phyloP scores from a whole-genome alignment of 2,113 vertebrate species.

The Cyprinus carpio region DNA sequence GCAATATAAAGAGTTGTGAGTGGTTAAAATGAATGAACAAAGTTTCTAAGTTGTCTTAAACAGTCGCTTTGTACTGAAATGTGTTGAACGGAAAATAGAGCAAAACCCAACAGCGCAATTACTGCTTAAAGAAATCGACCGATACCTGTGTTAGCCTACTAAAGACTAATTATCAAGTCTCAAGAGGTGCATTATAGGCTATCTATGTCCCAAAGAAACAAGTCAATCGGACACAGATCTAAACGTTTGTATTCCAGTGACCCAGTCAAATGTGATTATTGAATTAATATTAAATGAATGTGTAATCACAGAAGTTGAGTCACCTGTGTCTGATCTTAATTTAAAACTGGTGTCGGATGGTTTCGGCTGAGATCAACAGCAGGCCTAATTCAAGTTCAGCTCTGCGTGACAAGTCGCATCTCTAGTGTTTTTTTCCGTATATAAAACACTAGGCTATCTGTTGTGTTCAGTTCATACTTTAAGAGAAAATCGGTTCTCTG shows the following conservation, averaged over 20 bases:
- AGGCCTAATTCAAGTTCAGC: slow-evolving; percentile 3
- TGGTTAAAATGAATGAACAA: too few species aligned
- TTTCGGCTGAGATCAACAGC: slow-evolving; percentile 1
- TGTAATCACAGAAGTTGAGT: neutral
- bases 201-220: too few species aligned
- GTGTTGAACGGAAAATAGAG: too few species aligned
- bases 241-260: neutral
- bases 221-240: neutral
- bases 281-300: neutral
- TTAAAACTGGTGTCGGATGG: slow-evolving; percentile 46
- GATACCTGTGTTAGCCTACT: too few species aligned
- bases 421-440: neutral
- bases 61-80: too few species aligned
- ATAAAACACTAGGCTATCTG: neutral
- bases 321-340: slow-evolving; percentile 39
- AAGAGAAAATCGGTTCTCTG: neutral
- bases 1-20: too few species aligned
- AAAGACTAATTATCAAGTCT: too few species aligned
- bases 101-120: too few species aligned
- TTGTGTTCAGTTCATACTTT: neutral
- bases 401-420: too few species aligned
- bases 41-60: too few species aligned
- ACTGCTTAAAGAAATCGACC: too few species aligned
- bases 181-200: too few species aligned
- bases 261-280: neutral